Percentiles rank a stretch among this genome's conserved stretches.
Evolutionary conservation across 2,888 invertebrate species (phyloP).

Genomic region (Galerucella pusilla): DNA sequence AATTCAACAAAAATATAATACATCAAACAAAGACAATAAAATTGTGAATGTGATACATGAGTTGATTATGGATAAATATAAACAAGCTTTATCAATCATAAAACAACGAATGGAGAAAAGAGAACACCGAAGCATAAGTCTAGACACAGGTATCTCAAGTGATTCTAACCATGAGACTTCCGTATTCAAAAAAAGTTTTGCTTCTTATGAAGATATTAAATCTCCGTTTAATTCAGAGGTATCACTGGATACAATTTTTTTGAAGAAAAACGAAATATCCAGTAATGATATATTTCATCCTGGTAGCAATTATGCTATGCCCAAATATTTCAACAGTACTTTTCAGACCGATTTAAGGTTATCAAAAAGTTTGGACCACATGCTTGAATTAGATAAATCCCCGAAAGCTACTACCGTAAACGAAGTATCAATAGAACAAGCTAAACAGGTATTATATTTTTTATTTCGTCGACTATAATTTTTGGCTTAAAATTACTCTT

Average conservation of each 20-base stretch:
- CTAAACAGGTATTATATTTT: not conserved
- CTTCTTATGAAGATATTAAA: constrained; percentile 2
- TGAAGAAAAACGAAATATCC: not conserved
- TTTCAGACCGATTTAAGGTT: not conserved
- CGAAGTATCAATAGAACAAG: not conserved
- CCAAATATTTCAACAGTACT: constrained; percentile 5
- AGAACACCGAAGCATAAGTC: constrained; percentile 6
- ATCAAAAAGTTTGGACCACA: not conserved
- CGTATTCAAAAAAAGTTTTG: not conserved
- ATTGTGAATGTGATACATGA: constrained; percentile 24
- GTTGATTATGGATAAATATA: constrained; percentile 26
- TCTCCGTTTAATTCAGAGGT: not conserved
- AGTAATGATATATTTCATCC: not conserved
- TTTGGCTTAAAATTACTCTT: no score
- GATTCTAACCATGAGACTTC: not conserved
- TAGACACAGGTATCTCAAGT: not conserved
- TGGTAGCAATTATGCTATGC: not conserved
- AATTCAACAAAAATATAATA: constrained; percentile 11
- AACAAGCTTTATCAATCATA: constrained; percentile 23
- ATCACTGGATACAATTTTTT: not conserved
- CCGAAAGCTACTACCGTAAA: not conserved
- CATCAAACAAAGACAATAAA: constrained; percentile 5
- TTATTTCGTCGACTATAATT: not conserved
- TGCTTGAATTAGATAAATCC: not conserved
- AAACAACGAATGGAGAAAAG: constrained; percentile 18